These are phyloP conservation scores for Ploceus nigricollis DNA, from an alignment of 2,113 vertebrate genomes.

Conservation along the genomic window DNA sequence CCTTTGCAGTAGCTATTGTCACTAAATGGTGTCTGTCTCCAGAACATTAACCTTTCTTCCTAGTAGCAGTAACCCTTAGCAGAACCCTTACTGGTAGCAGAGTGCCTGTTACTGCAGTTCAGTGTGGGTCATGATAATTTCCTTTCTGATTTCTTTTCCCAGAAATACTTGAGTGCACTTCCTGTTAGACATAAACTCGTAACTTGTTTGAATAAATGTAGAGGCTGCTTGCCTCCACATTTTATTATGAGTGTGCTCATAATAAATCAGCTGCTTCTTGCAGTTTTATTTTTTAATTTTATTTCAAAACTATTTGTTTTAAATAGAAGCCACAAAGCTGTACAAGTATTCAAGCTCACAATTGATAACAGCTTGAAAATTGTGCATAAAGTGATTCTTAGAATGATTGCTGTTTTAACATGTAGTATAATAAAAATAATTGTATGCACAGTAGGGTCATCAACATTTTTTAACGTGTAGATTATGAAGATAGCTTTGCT, in stretches of 20 bases:
- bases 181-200: constrained; percentile 3
- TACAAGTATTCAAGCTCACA: background rate
- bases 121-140: background rate
- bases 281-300: background rate
- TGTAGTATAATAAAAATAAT: background rate
- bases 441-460: background rate
- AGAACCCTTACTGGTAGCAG: background rate
- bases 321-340: background rate
- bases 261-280: background rate
- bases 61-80: background rate
- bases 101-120: background rate
- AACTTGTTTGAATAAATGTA: background rate
- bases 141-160: constrained; percentile 33
- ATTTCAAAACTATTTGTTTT: background rate
- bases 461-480: background rate
- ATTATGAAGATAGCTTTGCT: background rate
- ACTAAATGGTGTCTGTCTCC: background rate
- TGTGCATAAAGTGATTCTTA: background rate
- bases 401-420: background rate
- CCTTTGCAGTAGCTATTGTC: background rate
- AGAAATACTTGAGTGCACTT: constrained; percentile 34
- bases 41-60: background rate
- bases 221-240: background rate
- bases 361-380: background rate
- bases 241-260: background rate